Conservation (phyloP, 2,888 invertebrate genomes). For the Mellilla xanthometata region DNA sequence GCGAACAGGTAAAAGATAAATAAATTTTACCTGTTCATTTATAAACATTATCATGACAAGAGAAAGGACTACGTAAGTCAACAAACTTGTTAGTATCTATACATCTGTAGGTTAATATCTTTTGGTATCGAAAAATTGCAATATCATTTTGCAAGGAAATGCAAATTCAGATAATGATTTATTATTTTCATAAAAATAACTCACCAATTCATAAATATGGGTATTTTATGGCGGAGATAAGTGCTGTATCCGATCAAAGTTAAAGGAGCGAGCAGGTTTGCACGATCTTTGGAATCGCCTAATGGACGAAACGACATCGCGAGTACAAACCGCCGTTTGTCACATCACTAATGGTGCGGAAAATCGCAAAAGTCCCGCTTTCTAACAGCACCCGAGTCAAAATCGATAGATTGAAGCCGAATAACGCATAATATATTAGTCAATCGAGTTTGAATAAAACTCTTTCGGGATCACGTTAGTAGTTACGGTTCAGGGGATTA, state of each 20-base stretch:
- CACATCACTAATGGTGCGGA: constrained; percentile 73
- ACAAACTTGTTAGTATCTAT: too few relatives aligned
- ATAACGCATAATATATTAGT: constrained; percentile 51
- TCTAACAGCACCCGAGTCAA: constrained; percentile 58
- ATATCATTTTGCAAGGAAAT: constrained; percentile 14
- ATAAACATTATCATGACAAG: too few relatives aligned
- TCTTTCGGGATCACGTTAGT: constrained; percentile 13
- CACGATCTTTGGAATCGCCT: constrained; percentile 69
- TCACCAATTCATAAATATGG: constrained; percentile 29
- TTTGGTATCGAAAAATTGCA: constrained; percentile 13
- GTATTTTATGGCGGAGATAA: constrained; percentile 42
- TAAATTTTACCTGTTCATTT: too few relatives aligned
- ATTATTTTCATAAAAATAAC: constrained; percentile 29
- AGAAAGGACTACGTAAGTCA: too few relatives aligned
- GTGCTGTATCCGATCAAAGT: constrained; percentile 55
- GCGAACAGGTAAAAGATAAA: too few relatives aligned
- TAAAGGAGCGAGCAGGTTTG: constrained; percentile 65
- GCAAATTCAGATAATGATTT: constrained; percentile 25
- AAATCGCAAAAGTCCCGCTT: constrained; percentile 70
- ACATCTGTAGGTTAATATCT: too few relatives aligned
- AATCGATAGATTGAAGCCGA: constrained; percentile 62
- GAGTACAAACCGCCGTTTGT: constrained; percentile 73
- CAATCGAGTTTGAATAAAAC: constrained; percentile 37
- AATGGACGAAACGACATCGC: constrained; percentile 72
- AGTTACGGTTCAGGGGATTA: too few relatives aligned